Evolutionary conservation across 2,113 vertebrate genomes (phyloP).

Genomic region (Trichechus manatus): DNA sequence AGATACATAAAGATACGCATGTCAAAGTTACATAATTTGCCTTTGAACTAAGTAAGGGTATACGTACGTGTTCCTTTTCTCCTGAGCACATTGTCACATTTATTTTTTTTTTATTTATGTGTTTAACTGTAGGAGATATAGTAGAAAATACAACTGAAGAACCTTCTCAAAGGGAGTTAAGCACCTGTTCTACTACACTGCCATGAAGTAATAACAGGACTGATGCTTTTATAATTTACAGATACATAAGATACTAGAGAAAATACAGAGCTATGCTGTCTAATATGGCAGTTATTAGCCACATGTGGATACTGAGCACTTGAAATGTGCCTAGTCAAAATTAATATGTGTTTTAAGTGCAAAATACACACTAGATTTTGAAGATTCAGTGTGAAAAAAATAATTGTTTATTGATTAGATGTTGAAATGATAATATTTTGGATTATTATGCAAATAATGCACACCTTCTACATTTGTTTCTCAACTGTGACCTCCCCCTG

Average conservation of each 20-base stretch:
- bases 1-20: background rate
- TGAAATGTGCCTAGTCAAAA: background rate
- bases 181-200: background rate
- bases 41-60: background rate
- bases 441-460: background rate
- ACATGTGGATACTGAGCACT: background rate
- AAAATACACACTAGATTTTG: background rate
- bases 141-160: background rate
- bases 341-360: background rate
- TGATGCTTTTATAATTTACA: background rate
- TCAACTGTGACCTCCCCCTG: too few relatives aligned
- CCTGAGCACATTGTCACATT: background rate
- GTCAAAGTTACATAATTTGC: background rate
- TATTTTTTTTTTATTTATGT: background rate
- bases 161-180: background rate
- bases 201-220: background rate
- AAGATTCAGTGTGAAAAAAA: background rate
- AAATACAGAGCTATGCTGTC: background rate
- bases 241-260: background rate
- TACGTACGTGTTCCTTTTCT: background rate
- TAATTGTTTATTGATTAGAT: slow-evolving; percentile 5
- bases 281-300: background rate
- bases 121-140: background rate
- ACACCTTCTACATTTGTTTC: too few relatives aligned
- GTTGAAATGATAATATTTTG: slow-evolving; percentile 6